These are phyloP conservation scores for Papilio aristodemus DNA, from an alignment of 1,140 invertebrate species.

Conservation along the genomic window DNA sequence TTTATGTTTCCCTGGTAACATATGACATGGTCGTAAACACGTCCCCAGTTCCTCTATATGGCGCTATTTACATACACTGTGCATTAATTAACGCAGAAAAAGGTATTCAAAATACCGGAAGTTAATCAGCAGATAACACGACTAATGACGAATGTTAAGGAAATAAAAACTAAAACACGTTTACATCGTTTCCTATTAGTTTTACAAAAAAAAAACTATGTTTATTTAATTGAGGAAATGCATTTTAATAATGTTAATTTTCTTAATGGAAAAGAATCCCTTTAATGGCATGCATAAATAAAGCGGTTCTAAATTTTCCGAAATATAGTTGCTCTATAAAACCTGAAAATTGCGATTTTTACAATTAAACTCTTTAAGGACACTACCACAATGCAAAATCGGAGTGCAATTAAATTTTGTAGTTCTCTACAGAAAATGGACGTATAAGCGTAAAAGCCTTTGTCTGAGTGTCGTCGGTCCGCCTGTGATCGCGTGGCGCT, in stretches of 20 bases:
- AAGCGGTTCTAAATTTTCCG: background rate
- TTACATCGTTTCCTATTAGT: background rate
- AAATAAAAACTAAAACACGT: background rate
- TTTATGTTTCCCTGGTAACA: background rate
- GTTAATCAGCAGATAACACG: conserved; percentile 18
- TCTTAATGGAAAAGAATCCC: background rate
- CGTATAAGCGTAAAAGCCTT: background rate
- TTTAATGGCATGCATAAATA: background rate
- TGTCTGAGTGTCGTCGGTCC: background rate
- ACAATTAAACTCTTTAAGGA: background rate
- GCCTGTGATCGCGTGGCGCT: no score
- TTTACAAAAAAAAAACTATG: background rate
- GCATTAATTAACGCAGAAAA: conserved; percentile 6
- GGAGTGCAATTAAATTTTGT: background rate
- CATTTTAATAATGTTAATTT: background rate
- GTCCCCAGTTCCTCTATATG: background rate
- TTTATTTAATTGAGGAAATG: background rate
- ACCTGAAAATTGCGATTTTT: no score
- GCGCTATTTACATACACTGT: background rate
- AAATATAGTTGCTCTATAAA: background rate
- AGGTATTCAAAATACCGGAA: conserved; percentile 4
- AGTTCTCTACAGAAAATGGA: background rate
- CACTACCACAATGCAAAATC: background rate
- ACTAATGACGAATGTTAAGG: conserved; percentile 3
- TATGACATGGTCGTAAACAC: background rate